These are phyloP conservation scores for Diloba caeruleocephala DNA, from an alignment of 2,888 invertebrate genomes.

Conservation along the genomic window DNA sequence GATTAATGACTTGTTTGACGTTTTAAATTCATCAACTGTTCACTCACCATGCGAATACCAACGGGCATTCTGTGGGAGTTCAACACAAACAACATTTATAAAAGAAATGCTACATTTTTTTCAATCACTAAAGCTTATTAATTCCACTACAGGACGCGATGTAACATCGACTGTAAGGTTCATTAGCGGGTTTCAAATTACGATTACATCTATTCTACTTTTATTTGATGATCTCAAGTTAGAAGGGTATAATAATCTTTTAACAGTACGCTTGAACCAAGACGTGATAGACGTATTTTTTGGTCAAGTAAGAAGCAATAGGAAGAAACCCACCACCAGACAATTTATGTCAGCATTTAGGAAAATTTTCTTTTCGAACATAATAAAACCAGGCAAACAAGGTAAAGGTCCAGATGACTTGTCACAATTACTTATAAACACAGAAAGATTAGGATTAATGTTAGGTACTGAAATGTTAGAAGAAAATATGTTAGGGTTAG, in stretches of 20 bases:
- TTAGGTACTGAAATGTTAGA: conserved; percentile 19
- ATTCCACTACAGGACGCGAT: conserved; percentile 29
- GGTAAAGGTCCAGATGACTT: conserved; percentile 25
- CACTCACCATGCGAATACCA: conserved; percentile 37
- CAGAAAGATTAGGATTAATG: conserved; percentile 30
- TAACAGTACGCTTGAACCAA: conserved; percentile 36
- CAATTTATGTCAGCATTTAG: conserved; percentile 37
- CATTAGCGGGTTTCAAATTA: conserved; percentile 38
- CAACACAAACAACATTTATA: conserved; percentile 28
- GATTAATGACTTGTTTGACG: conserved; percentile 42
- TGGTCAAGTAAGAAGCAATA: conserved; percentile 29
- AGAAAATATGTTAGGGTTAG: conserved; percentile 8
- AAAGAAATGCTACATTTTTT: conserved; percentile 41
- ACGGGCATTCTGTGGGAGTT: conserved; percentile 37
- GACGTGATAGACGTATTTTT: conserved; percentile 33
- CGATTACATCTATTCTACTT: conserved; percentile 40
- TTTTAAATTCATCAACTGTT: conserved; percentile 38
- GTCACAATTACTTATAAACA: conserved; percentile 36
- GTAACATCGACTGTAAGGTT: conserved; percentile 30
- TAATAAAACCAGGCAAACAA: conserved; percentile 36
- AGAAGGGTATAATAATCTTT: conserved; percentile 39
- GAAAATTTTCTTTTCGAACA: conserved; percentile 37
- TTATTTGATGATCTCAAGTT: conserved; percentile 37
- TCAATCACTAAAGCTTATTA: conserved; percentile 32
- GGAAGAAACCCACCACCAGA: conserved; percentile 28